Evolutionary conservation across 2,113 vertebrate genomes (phyloP).

Genomic region (Cepphus grylle): DNA sequence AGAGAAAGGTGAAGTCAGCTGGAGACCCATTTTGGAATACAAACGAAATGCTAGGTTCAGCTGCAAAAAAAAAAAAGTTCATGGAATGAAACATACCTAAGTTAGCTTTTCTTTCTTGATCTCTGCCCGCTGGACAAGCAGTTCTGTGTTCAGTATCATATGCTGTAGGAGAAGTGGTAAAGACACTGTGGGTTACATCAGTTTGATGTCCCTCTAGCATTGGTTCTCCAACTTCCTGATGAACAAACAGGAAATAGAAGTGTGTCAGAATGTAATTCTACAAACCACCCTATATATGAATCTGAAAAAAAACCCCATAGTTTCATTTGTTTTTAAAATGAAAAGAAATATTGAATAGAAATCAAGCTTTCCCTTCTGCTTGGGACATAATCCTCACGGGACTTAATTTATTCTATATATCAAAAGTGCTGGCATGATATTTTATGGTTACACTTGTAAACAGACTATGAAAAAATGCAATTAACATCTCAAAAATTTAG

Average conservation of each 20-base stretch:
- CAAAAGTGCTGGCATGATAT: not conserved
- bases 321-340: not conserved
- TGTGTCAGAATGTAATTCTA: constrained; percentile 60
- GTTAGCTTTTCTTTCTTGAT: constrained; percentile 46
- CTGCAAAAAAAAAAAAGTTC: not conserved
- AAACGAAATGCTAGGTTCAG: not conserved
- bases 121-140: not conserved
- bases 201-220: constrained; percentile 68
- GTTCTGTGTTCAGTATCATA: not conserved
- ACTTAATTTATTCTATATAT: not conserved
- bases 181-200: constrained; percentile 15
- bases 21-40: not conserved
- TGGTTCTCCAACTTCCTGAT: constrained; percentile 83
- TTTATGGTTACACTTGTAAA: not conserved
- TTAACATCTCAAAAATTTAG: not conserved
- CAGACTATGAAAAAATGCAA: not conserved
- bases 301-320: not conserved
- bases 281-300: constrained; percentile 24
- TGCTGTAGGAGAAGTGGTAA: constrained; percentile 39
- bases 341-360: not conserved
- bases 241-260: constrained; percentile 89
- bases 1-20: not conserved
- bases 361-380: not conserved
- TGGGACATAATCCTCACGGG: not conserved
- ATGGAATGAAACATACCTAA: constrained; percentile 69